Conservation (phyloP, 1,140 invertebrate species). For the Acromyrmex charruanus region DNA sequence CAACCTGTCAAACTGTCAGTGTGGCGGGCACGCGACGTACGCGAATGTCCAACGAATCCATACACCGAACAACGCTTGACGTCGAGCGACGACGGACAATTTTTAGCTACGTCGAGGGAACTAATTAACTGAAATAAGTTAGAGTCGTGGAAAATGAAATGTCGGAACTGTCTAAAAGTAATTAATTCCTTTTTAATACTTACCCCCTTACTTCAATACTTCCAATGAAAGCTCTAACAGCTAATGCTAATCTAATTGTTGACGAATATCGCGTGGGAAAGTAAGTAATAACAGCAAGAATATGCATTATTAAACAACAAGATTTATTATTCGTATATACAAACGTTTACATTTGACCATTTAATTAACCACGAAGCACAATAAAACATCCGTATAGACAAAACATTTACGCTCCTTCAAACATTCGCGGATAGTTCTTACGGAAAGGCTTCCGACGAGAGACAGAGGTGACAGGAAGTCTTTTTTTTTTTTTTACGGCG, state of each 20-base stretch:
- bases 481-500: constrained; percentile 16
- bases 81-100: constrained; percentile 1
- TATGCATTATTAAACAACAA: constrained; percentile 79
- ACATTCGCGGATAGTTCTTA: constrained; percentile 43
- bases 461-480: constrained; percentile 10
- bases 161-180: neutral
- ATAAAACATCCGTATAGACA: constrained; percentile 49
- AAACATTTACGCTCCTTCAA: constrained; percentile 57
- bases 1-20: constrained; percentile 55
- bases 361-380: constrained; percentile 62
- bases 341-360: constrained; percentile 77
- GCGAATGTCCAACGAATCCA: constrained; percentile 8
- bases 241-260: neutral
- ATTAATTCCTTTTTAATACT: constrained; percentile 34
- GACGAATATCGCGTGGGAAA: neutral
- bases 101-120: constrained; percentile 13
- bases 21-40: constrained; percentile 34
- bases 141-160: constrained; percentile 2
- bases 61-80: neutral
- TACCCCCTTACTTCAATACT: neutral
- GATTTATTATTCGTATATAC: constrained; percentile 81
- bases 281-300: constrained; percentile 1
- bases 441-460: constrained; percentile 45
- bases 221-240: neutral
- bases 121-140: constrained; percentile 42